A percentile compares a stretch with the other conserved stretches of the same genome.
phyloP scores from a whole-genome alignment of 2,888 invertebrate genomes.

The Drosophila subquinaria region DNA sequence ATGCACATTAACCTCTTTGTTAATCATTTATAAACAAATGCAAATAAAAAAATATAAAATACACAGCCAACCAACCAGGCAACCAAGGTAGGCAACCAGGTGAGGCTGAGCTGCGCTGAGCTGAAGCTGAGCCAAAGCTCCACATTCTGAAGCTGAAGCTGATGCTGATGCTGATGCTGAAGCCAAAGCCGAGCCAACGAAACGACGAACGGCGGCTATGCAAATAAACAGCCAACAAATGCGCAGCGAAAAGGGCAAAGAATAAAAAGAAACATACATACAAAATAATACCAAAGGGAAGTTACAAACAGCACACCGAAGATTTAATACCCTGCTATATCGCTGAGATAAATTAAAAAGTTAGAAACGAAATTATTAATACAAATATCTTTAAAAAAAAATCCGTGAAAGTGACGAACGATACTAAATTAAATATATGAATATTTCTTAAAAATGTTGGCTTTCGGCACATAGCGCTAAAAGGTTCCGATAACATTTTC shows the following conservation, averaged over 20 bases:
- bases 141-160: conserved; percentile 14
- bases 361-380: too few species aligned
- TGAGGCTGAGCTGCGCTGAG: conserved; percentile 38
- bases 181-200: conserved; percentile 20
- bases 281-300: conserved; percentile 23
- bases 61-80: conserved; percentile 31
- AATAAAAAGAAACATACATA: not conserved
- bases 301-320: not conserved
- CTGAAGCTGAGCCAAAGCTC: conserved; percentile 34
- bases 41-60: conserved; percentile 70
- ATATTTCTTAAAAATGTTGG: too few species aligned
- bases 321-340: not conserved
- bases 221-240: conserved; percentile 72
- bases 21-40: conserved; percentile 80
- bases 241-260: conserved; percentile 55
- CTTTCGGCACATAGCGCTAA: too few species aligned
- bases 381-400: too few species aligned
- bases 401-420: too few species aligned
- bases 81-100: conserved; percentile 22
- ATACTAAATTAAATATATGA: too few species aligned
- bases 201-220: conserved; percentile 60
- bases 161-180: too few species aligned
- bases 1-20: conserved; percentile 80
- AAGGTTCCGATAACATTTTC: too few species aligned
- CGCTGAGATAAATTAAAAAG: not conserved